Conservation (phyloP, 2,888 invertebrate species). For the Dolichopus griseipennis region DNA sequence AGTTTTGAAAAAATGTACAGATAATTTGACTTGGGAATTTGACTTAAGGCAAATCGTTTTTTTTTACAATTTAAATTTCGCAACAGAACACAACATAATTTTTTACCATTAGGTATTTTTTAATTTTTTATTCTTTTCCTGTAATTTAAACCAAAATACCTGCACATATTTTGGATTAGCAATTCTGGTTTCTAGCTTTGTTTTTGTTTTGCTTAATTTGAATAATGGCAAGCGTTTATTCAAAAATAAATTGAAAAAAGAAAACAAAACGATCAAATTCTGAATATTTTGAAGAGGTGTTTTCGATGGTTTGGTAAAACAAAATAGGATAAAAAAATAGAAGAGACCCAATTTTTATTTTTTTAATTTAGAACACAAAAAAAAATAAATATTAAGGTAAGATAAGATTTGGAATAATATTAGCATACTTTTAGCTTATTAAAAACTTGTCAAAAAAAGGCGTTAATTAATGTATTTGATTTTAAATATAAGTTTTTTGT, state of each 20-base stretch:
- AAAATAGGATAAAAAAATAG: too few relatives aligned
- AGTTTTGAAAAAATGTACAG: not conserved
- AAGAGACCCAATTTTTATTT: not conserved
- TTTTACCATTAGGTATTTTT: too few relatives aligned
- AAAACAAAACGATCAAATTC: too few relatives aligned
- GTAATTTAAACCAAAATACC: too few relatives aligned
- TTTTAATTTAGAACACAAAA: too few relatives aligned
- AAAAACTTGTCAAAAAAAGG: not conserved
- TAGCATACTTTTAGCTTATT: not conserved
- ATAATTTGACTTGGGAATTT: not conserved
- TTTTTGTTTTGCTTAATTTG: not conserved
- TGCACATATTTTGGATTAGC: not conserved
- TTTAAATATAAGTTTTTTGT: not conserved
- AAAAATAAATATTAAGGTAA: too few relatives aligned
- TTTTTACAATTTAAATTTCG: too few relatives aligned
- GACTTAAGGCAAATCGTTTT: not conserved
- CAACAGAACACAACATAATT: too few relatives aligned
- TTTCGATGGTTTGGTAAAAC: too few relatives aligned
- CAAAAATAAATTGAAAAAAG: not conserved
- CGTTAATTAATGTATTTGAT: not conserved
- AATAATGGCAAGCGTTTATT: not conserved
- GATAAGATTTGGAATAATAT: not conserved
- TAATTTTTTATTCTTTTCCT: not conserved
- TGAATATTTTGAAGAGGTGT: too few relatives aligned
- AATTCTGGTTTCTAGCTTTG: not conserved